Conservation (phyloP, 92 coral and sea anemone species). For the Hydrozoanthus gracilis region DNA sequence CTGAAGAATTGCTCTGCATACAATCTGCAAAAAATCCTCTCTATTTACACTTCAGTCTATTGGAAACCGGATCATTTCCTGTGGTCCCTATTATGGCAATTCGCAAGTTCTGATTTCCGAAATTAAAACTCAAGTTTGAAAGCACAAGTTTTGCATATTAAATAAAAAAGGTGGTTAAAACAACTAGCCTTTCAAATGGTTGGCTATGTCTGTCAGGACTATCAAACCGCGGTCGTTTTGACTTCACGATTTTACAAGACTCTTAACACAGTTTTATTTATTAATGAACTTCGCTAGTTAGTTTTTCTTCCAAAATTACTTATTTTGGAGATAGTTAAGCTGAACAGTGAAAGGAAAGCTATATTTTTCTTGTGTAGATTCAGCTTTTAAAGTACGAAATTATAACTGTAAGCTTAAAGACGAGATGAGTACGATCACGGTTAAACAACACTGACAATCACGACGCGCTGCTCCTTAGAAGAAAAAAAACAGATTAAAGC, state of each 20-base stretch:
- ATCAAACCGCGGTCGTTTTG: constrained; percentile 2
- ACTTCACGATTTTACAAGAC: constrained; percentile 31
- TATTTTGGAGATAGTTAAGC: constrained; percentile 19
- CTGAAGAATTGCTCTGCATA: constrained; percentile 57
- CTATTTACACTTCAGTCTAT: constrained; percentile 72
- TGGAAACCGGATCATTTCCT: constrained; percentile 71
- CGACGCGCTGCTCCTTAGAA: constrained; percentile 11
- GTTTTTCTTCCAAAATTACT: constrained; percentile 24
- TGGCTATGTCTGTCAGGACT: neutral
- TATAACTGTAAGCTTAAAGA: constrained; percentile 44
- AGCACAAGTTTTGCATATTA: constrained; percentile 46
- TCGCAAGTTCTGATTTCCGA: constrained; percentile 79
- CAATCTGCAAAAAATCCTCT: constrained; percentile 47
- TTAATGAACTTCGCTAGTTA: constrained; percentile 46
- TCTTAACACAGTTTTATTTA: constrained; percentile 39
- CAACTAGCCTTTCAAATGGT: constrained; percentile 5
- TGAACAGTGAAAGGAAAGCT: neutral
- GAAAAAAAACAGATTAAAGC: constrained; percentile 33
- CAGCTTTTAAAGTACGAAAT: constrained; percentile 11
- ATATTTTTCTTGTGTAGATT: constrained; percentile 1
- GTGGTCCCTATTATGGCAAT: constrained; percentile 68
- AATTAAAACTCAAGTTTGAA: constrained; percentile 62
- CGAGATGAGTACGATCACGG: constrained; percentile 25
- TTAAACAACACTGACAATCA: constrained; percentile 36
- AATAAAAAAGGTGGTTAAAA: constrained; percentile 18